Conservation (phyloP, 2,797 vertebrate genomes). For the Enteromius argenteus region DNA sequence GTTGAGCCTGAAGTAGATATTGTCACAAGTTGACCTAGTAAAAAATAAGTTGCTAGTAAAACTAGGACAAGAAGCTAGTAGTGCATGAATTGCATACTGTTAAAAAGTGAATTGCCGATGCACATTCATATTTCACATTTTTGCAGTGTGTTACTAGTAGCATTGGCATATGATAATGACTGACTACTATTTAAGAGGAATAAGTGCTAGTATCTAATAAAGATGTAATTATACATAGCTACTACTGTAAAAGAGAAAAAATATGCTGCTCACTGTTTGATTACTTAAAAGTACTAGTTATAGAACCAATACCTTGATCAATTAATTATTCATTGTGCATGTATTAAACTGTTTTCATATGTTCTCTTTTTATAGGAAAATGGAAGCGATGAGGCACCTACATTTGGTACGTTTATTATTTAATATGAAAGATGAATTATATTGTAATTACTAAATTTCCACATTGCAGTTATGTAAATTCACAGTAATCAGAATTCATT, state of each 20-base stretch:
- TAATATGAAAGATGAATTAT: neutral
- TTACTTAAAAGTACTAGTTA: neutral
- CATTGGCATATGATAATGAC: neutral
- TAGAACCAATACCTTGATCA: neutral
- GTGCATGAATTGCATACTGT: neutral
- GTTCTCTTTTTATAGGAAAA: constrained; percentile 1
- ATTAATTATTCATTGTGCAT: neutral
- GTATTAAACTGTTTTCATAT: neutral
- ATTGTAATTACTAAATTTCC: neutral
- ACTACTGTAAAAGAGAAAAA: neutral
- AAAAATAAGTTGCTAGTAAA: neutral
- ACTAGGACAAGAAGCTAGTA: neutral
- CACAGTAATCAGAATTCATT: neutral
- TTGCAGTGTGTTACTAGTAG: neutral
- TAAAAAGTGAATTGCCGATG: neutral
- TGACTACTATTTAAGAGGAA: too few species aligned
- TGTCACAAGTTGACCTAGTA: too few species aligned
- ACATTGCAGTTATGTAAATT: neutral
- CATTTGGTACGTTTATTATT: neutral
- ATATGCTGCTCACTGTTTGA: neutral
- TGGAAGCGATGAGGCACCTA: neutral
- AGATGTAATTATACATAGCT: neutral
- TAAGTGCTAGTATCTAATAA: neutral
- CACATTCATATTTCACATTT: neutral
- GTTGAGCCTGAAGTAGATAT: neutral